A percentile compares a stretch with the other conserved stretches of the same genome.
These are phyloP conservation scores for Gopherus evgoodei DNA, from an alignment of 2,113 vertebrate genomes.

Conservation along the genomic window DNA sequence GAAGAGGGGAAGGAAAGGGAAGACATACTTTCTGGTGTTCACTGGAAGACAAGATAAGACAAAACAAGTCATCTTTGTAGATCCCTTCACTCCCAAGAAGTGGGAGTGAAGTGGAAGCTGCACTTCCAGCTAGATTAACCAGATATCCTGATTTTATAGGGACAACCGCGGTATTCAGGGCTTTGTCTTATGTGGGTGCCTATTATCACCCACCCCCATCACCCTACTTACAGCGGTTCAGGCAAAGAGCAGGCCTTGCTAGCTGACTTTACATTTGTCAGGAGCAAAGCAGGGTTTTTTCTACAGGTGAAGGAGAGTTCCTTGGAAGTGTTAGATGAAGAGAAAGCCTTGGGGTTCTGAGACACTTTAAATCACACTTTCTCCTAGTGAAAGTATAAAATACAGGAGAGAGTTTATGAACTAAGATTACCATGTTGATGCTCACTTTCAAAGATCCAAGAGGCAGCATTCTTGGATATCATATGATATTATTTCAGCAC, in stretches of 20 bases:
- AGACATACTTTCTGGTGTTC: too few relatives aligned
- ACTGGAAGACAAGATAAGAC: neutral
- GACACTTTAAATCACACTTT: neutral
- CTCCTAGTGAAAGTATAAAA: neutral
- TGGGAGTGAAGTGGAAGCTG: neutral
- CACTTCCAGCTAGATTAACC: neutral
- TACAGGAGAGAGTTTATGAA: neutral
- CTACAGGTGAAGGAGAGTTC: neutral
- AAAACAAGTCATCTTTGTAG: neutral
- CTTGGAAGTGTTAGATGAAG: neutral
- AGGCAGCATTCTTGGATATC: neutral
- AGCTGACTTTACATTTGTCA: neutral
- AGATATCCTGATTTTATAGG: too few relatives aligned
- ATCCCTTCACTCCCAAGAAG: neutral
- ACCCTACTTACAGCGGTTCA: neutral
- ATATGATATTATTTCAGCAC: neutral
- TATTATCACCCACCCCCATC: too few relatives aligned
- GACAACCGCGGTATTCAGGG: too few relatives aligned
- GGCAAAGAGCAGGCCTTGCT: neutral
- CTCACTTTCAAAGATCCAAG: neutral
- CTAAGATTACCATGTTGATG: neutral
- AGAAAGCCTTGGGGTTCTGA: neutral
- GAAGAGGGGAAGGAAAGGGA: too few relatives aligned
- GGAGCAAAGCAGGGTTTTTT: neutral
- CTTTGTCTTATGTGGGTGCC: too few relatives aligned